These are phyloP conservation scores for Proterorhinus semilunaris DNA, from an alignment of 2,113 vertebrate species.

Conservation along the genomic window DNA sequence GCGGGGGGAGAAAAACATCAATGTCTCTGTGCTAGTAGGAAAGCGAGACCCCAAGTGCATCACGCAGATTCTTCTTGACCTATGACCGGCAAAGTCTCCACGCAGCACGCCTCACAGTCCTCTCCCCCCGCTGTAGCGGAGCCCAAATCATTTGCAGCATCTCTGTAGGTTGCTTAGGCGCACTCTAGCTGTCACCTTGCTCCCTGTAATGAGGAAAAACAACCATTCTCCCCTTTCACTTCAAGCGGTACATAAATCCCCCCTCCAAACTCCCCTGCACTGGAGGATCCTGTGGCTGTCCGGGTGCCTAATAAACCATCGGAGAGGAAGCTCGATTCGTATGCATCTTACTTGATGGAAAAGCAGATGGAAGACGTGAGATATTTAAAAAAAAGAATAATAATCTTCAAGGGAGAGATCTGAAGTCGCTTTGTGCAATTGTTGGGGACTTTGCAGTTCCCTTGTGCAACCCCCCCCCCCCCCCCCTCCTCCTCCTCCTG, in stretches of 20 bases:
- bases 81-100: constrained; percentile 38
- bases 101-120: neutral
- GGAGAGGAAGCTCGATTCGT: constrained; percentile 31
- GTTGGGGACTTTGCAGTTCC: constrained; percentile 48
- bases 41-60: constrained; percentile 47
- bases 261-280: constrained; percentile 13
- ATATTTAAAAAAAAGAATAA: neutral
- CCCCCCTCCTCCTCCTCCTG: neutral
- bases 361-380: constrained; percentile 22
- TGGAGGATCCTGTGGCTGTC: constrained; percentile 39
- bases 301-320: constrained; percentile 41
- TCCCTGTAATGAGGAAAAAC: constrained; percentile 16
- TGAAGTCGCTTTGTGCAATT: constrained; percentile 57
- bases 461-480: constrained; percentile 5
- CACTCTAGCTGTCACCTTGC: constrained; percentile 21
- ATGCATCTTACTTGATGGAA: constrained; percentile 13
- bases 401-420: constrained; percentile 2
- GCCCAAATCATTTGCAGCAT: constrained; percentile 18
- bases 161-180: constrained; percentile 18
- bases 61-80: constrained; percentile 60
- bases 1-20: constrained; percentile 34
- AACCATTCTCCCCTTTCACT: neutral
- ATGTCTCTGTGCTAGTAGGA: constrained; percentile 24
- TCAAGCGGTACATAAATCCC: constrained; percentile 36
- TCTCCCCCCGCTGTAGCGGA: constrained; percentile 12